Base-by-base conservation (phyloP, 2,888 invertebrate genomes). In the Metacarcinus magister region DNA sequence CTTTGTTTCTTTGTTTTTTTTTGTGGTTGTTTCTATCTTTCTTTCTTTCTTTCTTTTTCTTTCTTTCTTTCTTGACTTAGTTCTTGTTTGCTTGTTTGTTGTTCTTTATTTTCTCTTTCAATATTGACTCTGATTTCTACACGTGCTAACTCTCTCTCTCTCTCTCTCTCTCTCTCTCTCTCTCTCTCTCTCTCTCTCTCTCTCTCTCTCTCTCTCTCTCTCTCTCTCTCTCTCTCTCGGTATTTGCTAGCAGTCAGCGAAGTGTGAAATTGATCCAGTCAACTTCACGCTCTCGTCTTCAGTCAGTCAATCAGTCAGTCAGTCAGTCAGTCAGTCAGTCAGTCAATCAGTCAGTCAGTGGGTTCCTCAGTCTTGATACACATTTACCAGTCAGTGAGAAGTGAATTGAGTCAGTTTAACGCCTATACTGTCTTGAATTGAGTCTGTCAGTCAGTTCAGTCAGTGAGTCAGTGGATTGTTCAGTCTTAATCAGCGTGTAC, bases 111-210 rank as follows among this genome's bases (percentile, higher is more conserved):
- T 67, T 7, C 7, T 82, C 19, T 32, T 82, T 32, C 19, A 82
- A 32, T 82, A 82, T 82, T 23, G 10, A 2, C 82, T 82, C 82
- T 28, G 82, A 19, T 91, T 8, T 90, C 43, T 43, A 43, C 44
- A 39, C 10, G 0, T 28, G 3, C 16, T n/a, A n/a, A 7, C n/a
- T 75, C 75, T 75, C 75, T 75, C 75, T 75, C 75, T 75, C 75
- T 75, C 75, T 75, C 75, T 75, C 75, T 75, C 75, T 75, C 75
- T 75, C 75, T 75, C 75, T 75, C 75, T 75, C 75, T 75, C 75
- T 75, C 75, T 75, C 75, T 75, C 75, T 75, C 75, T 75, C 75
- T 75, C 75, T 75, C 75, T 75, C 75, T 75, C 75, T 75, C 75
- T 75, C 75, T 75, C 75, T 75, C 75, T 75, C 75, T 75, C 75